Percentiles rank a stretch among this genome's conserved stretches.
Evolutionary conservation across 2,888 invertebrate species (phyloP).

Genomic region (Boloria selene): DNA sequence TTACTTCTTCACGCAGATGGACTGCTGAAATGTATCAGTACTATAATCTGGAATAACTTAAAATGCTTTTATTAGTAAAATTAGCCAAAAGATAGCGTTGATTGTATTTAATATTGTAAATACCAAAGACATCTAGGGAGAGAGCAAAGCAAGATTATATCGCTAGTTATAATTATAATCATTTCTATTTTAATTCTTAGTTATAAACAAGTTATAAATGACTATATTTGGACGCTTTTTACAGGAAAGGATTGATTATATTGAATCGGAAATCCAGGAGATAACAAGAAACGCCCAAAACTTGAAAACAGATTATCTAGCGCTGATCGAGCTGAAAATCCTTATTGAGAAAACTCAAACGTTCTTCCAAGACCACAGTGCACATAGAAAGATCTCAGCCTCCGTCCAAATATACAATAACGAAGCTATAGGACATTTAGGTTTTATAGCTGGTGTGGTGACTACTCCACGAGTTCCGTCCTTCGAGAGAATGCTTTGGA

Average conservation of each 20-base stretch:
- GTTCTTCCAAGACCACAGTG: slow-evolving; percentile 84
- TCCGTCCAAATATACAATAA: slow-evolving; percentile 72
- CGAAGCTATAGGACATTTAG: slow-evolving; percentile 70
- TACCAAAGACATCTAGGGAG: too few species aligned
- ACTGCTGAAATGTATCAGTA: too few species aligned
- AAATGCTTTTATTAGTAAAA: too few species aligned
- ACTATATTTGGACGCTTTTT: slow-evolving; percentile 22
- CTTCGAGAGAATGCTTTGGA: slow-evolving; percentile 77
- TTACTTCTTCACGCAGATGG: too few species aligned
- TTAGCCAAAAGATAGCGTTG: too few species aligned
- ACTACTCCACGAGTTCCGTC: slow-evolving; percentile 69
- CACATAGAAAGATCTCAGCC: slow-evolving; percentile 72
- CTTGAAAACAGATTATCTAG: slow-evolving; percentile 70
- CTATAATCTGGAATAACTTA: too few species aligned
- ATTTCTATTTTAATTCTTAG: neutral
- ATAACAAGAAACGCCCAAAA: slow-evolving; percentile 76
- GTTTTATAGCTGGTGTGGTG: slow-evolving; percentile 76
- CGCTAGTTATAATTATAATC: too few species aligned
- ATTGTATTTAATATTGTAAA: too few species aligned
- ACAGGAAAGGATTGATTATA: slow-evolving; percentile 79
- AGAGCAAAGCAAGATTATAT: too few species aligned
- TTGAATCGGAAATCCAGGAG: slow-evolving; percentile 78
- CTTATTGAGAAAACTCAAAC: slow-evolving; percentile 75
- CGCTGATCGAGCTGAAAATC: slow-evolving; percentile 68
- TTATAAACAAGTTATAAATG: too few species aligned